Base-by-base conservation (phyloP, 2,113 vertebrate species). In the Macquaria australasica region DNA sequence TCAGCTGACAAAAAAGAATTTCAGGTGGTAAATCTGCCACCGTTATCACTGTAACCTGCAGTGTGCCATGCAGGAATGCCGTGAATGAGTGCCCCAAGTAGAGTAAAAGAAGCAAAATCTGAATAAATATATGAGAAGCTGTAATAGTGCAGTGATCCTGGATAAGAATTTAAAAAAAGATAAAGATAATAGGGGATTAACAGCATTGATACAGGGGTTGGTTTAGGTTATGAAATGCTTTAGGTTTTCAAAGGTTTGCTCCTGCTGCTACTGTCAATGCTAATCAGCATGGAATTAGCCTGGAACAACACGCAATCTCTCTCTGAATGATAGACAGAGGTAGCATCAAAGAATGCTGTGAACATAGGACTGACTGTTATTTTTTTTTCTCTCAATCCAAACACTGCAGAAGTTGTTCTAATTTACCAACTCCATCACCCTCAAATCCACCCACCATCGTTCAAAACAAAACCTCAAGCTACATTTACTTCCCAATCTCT, bases 221-320 rank as follows among this genome's bases (percentile, higher is more conserved):
- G 21, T 69, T 63, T 62, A 34, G 70, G 73, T 74, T 25, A 79
- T 56, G 72, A 75, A 81, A 51, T 53, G 59, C 59, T 74, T 64
- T 9, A 20, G 59, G 18, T 18, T 51, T 51, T 51, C 4, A 48
- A 48, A 48, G 79, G 73, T 79, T 82, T 67, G 23, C 63, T 48
- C 31, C 45, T 68, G 11, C 73, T 81, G 25, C 73, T 50, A 8
- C 67, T 83, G 78, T 83, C 78, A 87, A 25, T 71, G 60, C 53
- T 85, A 77, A 88, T 88, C 79, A 79, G 39, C 37, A 14, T 43
- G 62, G 82, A 83, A 84, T 86, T 84, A 77, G 77, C 86, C 77
- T 63, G 41, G 45, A 87, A 91, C 62, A 51, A 71, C 31, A 51
- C 18, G 80, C 50, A 37, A 5, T 60, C 53, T 59, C 74, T 67